Evolutionary conservation across 53 echinoderm and acorn worm species (phyloP), one percentile per base, ranked within the genome.

Genomic region (Arbacia lixula): DNA sequence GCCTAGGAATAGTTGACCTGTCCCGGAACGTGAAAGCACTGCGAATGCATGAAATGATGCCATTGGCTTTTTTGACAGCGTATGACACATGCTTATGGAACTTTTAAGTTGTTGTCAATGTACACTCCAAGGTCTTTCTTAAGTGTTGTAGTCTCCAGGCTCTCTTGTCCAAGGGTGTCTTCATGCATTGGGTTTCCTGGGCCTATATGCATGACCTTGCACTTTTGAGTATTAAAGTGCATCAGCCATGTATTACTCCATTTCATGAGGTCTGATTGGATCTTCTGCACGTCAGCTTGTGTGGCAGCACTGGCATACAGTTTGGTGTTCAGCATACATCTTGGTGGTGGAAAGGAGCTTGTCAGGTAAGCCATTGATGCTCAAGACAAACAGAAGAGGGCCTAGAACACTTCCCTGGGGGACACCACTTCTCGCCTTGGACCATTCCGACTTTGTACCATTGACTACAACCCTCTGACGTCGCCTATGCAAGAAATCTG

Each of bases 351-450:
- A n/a, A n/a, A n/a, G n/a, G n/a, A n/a, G 12, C 57, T 16, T 17
- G 57, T 56, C 10, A 20, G 89, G 84, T n/a, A 76, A 41, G 77
- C 66, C 76, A n/a, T 86, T 86, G 24, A 77, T 86, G 68, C 27
- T 80, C 25, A 69, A 27, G 4, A 79, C 42, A 25, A 79, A 86
- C 39, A 86, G 78, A 32, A 77, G 40, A 1, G 77, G 80, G 55
- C 87, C 55, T 25, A 79, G 71, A 1, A 87, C 87, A 33, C 53
- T 68, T 0, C 81, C 87, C n/a, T 64, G 77, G 21, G 57, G 87
- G 5, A 80, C 66, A 1, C 80, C 80, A 21, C 68, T 85, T 36
- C 55, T 85, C 2, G 71, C 69, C 24, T 29, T 8, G 0, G 33
- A 17, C 56, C 53, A 53, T 1, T 68, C 0, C 0, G 85, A 85